Evolutionary conservation across 2,888 invertebrate genomes (phyloP).

Genomic region (Myopa tessellatipennis): DNA sequence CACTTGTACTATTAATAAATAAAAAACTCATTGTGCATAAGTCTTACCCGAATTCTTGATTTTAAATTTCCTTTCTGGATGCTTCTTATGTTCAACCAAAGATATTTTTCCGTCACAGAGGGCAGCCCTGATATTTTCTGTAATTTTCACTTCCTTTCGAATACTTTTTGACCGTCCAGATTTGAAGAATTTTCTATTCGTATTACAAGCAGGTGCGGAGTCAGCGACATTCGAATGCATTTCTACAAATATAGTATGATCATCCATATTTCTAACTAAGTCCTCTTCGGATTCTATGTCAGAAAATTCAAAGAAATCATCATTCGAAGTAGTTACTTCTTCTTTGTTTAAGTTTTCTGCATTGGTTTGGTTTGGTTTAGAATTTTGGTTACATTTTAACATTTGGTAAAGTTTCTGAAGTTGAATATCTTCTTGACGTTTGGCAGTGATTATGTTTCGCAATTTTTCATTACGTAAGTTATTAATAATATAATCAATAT

Average conservation of each 20-base stretch:
- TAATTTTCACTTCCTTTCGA: slow-evolving; percentile 62
- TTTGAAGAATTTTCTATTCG: slow-evolving; percentile 64
- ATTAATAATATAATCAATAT: slow-evolving; percentile 57
- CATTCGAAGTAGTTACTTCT: slow-evolving; percentile 13
- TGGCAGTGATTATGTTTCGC: slow-evolving; percentile 57
- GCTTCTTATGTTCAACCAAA: slow-evolving; percentile 53
- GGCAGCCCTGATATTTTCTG: slow-evolving; percentile 61
- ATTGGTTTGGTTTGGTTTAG: slow-evolving; percentile 54
- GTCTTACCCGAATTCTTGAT: slow-evolving; percentile 44
- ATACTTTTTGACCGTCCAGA: slow-evolving; percentile 56
- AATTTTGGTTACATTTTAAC: slow-evolving; percentile 59
- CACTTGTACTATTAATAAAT: too few species aligned
- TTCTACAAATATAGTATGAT: background rate
- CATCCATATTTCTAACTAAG: background rate
- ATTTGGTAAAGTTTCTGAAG: slow-evolving; percentile 60
- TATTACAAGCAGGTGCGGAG: slow-evolving; percentile 37
- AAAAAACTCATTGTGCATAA: background rate
- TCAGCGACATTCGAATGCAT: slow-evolving; percentile 43
- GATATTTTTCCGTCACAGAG: slow-evolving; percentile 61
- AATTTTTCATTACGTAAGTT: slow-evolving; percentile 61
- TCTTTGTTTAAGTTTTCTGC: slow-evolving; percentile 23
- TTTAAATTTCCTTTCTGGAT: slow-evolving; percentile 47
- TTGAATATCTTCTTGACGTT: slow-evolving; percentile 59
- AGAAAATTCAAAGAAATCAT: slow-evolving; percentile 50
- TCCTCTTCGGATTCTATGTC: slow-evolving; percentile 55